phyloP scores from a whole-genome alignment of 1,140 invertebrate species.

The Trichomalopsis sarcophagae region DNA sequence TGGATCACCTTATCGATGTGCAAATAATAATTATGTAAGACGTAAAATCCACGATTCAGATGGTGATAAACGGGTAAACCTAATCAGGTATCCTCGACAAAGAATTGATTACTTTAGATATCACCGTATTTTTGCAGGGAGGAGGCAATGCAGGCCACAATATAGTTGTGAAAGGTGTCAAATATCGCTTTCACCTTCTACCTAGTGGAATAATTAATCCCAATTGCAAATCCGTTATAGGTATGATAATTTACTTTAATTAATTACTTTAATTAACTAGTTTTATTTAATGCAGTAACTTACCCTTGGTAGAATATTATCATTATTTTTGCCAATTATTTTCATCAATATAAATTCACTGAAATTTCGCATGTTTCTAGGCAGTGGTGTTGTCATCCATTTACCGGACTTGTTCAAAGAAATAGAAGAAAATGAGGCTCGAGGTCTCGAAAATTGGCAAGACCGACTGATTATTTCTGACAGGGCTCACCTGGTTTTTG shows the following conservation, averaged over 20 bases:
- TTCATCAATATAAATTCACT: constrained; percentile 53
- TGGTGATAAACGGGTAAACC: no score
- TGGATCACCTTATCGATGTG: no score
- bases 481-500: constrained; percentile 95
- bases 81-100: not conserved
- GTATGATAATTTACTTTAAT: constrained; percentile 74
- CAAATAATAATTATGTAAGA: no score
- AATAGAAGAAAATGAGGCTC: constrained; percentile 92
- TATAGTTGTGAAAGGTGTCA: constrained; percentile 93
- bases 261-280: no score
- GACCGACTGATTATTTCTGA: constrained; percentile 94
- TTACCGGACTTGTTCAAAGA: constrained; percentile 97
- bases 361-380: constrained; percentile 75
- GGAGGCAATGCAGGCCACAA: constrained; percentile 99
- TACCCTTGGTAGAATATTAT: no score
- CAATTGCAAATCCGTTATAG: constrained; percentile 94
- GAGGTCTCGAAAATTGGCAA: constrained; percentile 90
- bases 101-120: constrained; percentile 41
- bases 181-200: constrained; percentile 98
- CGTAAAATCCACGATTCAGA: no score
- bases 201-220: constrained; percentile 98
- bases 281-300: no score
- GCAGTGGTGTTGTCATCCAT: constrained; percentile 99
- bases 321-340: constrained; percentile 66
- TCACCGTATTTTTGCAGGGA: constrained; percentile 84